Base-by-base conservation (phyloP, 2,888 invertebrate species). In the Euplagia quadripunctaria region DNA sequence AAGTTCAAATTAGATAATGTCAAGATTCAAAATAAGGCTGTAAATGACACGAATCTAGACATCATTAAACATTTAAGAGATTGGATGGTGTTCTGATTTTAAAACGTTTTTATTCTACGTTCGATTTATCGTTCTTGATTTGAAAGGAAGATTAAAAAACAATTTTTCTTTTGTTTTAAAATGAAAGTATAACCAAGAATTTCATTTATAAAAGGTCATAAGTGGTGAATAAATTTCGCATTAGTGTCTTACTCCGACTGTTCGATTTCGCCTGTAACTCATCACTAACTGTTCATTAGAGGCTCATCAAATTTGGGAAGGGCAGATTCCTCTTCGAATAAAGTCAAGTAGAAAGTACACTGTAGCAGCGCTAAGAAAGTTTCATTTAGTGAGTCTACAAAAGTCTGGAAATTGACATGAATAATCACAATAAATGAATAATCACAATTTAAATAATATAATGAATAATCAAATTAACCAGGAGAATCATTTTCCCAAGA, bases 1-100 rank as follows among this genome's bases (percentile, higher is more conserved):
- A 14, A 8, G 31, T 66, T 66, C 14, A 31, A 49, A 49, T 66
- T 66, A 8, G 8, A 43, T 17, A 5, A 9, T 17, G 11, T 12
- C 14, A 5, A 55, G 8, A n/a, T 17, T 9, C 5, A 20, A n/a
- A 43, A 41, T 41, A 55, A 68, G 4, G 51, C 6, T 43, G 55
- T 20, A 58, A 58, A 20, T 46, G 14, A 17, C 4, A 46, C 58
- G 58, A 5, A 74, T 79, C 79, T 79, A 80, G 80, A 81, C 82
- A 63, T 72, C 31, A 31, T 81, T 55, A 79, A 81, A 79, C 64
- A 71, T 79, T 68, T 64, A 79, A 66, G 70, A 8, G 52, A 77
- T 75, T 73, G 75, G 77, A 67, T 75, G 79, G 75, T 77, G 72
- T 68, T 64, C 46, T 72, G 64, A 75, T 78, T 75, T 64, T 16